Base-by-base conservation (phyloP, 2,113 vertebrate genomes). In the Tympanuchus pallidicinctus region DNA sequence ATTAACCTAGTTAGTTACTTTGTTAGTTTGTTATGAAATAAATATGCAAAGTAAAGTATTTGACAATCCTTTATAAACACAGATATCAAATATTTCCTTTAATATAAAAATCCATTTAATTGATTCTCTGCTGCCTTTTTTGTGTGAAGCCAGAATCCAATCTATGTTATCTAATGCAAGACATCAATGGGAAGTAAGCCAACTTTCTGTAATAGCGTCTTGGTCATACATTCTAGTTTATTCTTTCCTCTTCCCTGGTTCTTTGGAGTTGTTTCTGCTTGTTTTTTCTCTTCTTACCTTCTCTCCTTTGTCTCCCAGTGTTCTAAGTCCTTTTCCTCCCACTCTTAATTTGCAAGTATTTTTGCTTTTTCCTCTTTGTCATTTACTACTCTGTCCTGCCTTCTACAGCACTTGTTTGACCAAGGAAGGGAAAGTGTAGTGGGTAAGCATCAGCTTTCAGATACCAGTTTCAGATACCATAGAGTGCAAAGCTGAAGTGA, bases 261-360 rank as follows among this genome's bases (percentile, higher is more conserved):
- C 28, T 11, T 76, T 5, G 1, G 14, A 15, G 34, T 17, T 47
- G 13, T 32, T 82, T 81, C 50, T 79, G 6, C 4, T 4, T 5
- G 2, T 22, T 61, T 56, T 43, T 36, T 42, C 5, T 0, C 10
- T 2, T 2, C n/a, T 54, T 74, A 2, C 10, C 10, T 71, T 85
- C 10, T 6, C 9, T 85, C 5, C 22, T 59, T 38, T 54, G 4
- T 38, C 11, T 11, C 24, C 82, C 32, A 75, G 15, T 5, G 22
- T 54, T 63, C 8, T 13, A 8, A 59, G 5, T 50, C 59, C n/a
- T 72, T 34, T 40, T 14, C 6, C 24, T 76, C 13, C 4, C 5
- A 48, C 54, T 80, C 34, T 42, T 72, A 50, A 60, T 47, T 34
- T 34, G 69, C 2, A 24, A 47, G 32, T 28, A 15, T 17, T 89